Conservation (phyloP, 2,797 vertebrate species). For the Alosa sapidissima region DNA sequence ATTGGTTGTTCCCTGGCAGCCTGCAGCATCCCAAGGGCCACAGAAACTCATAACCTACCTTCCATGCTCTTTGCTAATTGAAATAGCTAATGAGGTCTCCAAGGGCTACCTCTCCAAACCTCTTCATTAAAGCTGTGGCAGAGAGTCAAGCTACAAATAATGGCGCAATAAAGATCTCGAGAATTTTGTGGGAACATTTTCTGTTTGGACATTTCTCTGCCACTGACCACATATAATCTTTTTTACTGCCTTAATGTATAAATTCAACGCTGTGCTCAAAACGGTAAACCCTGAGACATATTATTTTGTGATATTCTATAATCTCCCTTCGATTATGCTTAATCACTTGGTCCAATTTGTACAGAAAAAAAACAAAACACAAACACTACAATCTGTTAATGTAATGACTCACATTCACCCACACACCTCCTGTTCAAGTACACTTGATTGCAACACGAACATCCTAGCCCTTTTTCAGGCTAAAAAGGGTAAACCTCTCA, state of each 20-base stretch:
- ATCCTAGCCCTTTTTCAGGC: not conserved
- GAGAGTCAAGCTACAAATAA: conserved; percentile 38
- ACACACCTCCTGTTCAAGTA: not conserved
- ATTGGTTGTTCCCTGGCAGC: conserved; percentile 29
- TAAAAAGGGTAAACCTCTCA: not conserved
- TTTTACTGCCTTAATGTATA: not conserved
- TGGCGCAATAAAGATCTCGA: conserved; percentile 27
- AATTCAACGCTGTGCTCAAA: not conserved
- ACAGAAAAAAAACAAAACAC: not conserved
- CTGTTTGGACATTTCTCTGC: not conserved
- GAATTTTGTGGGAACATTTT: not conserved
- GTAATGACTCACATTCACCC: not conserved
- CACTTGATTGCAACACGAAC: not conserved
- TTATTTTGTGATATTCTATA: not conserved
- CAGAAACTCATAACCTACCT: conserved; percentile 34
- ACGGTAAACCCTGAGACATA: not conserved
- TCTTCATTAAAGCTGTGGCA: conserved; percentile 39
- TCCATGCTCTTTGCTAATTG: conserved; percentile 38
- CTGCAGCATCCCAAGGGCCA: conserved; percentile 16
- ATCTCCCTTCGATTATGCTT: not conserved
- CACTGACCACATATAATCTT: not conserved
- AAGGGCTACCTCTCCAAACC: conserved; percentile 36
- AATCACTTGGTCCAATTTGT: not conserved
- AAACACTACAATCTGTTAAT: not conserved
- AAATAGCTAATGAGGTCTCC: conserved; percentile 45